Conservation (phyloP, 2,797 vertebrate genomes). For the Decapterus maruadsi region DNA sequence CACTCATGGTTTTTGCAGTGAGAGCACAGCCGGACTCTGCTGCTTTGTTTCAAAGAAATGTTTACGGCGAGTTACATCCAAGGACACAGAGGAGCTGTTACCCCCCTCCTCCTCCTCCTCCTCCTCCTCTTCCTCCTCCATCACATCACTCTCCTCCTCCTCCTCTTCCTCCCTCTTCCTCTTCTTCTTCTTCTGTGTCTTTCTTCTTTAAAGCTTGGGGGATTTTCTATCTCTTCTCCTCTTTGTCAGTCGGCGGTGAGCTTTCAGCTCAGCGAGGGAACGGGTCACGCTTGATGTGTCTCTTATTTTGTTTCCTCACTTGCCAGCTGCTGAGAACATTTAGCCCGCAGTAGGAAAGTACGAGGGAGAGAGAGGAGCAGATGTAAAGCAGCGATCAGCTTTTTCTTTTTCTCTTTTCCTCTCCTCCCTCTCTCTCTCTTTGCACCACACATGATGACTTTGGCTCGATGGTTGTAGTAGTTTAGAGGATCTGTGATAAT, state of each 20-base stretch:
- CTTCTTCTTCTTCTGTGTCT: neutral
- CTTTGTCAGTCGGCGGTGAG: constrained; percentile 17
- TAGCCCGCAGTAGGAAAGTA: constrained; percentile 20
- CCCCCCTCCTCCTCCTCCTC: neutral
- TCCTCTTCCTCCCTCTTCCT: neutral
- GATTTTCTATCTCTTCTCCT: constrained; percentile 14
- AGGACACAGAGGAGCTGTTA: constrained; percentile 34
- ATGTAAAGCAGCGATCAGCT: neutral
- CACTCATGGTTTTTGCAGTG: constrained; percentile 1
- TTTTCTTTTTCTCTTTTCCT: too few species aligned
- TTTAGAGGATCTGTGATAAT: neutral
- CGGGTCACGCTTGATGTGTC: constrained; percentile 25
- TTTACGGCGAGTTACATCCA: constrained; percentile 18
- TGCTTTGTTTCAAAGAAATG: constrained; percentile 35
- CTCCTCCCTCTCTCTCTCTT: too few species aligned
- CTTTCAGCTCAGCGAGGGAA: constrained; percentile 25
- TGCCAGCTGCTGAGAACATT: constrained; percentile 45
- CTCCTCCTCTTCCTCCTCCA: neutral
- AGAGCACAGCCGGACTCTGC: neutral
- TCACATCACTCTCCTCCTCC: constrained; percentile 4
- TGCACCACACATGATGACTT: neutral
- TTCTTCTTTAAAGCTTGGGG: constrained; percentile 31
- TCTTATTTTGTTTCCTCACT: constrained; percentile 39
- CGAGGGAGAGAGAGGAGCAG: neutral
- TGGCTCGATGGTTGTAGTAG: neutral